Evolutionary conservation across 2,888 invertebrate genomes (phyloP).

Genomic region (Pachydiplax longipennis): DNA sequence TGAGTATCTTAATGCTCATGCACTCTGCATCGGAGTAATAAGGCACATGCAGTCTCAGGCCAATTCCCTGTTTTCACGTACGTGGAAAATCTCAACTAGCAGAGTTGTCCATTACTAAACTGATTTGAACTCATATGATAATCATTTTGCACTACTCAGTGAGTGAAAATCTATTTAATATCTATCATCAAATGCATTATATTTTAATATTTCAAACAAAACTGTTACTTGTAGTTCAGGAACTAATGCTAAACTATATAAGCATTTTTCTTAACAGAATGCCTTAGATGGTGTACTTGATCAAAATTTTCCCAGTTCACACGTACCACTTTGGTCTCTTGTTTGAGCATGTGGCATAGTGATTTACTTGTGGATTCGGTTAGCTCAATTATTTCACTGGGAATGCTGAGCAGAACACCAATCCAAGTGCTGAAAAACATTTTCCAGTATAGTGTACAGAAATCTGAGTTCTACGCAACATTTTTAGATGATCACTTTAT

Average conservation of each 20-base stretch:
- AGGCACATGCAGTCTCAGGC: neutral
- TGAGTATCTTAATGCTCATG: neutral
- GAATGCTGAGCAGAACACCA: neutral
- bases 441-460: neutral
- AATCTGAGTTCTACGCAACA: neutral
- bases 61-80: neutral
- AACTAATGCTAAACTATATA: neutral
- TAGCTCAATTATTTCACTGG: neutral
- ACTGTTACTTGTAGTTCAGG: neutral
- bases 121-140: neutral
- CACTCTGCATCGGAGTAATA: neutral
- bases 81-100: neutral
- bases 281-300: neutral
- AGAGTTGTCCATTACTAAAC: neutral
- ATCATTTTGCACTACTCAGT: neutral
- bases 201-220: neutral
- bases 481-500: neutral
- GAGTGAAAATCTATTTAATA: neutral
- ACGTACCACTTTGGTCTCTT: neutral
- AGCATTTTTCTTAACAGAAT: neutral
- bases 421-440: neutral
- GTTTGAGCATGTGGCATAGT: neutral
- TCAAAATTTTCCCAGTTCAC: neutral
- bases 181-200: conserved; percentile 7
- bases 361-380: neutral